Evolutionary conservation across 2,888 invertebrate genomes (phyloP), one percentile per base, ranked within the genome.

Genomic region (Conomelus anceps): DNA sequence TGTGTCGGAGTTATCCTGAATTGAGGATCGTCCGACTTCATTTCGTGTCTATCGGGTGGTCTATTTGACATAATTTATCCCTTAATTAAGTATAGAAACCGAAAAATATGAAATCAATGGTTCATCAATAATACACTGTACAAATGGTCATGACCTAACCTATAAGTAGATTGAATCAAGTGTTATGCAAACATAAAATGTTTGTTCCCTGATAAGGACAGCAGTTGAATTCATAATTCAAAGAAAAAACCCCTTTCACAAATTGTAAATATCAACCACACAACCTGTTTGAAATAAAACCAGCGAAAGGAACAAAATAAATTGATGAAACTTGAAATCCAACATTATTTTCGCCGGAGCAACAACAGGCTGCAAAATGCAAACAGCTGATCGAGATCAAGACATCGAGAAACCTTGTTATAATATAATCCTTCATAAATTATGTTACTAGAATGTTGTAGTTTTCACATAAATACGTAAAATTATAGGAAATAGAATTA

Each of bases 1-100:
- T 98, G 98, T 90, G 95, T 92, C 0, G 97, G 96, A 91, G 95
- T 96, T 90, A 97, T 97, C 90, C 96, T 94, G 93, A 96, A 97
- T 92, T 95, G 94, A 3, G 96, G 96, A 93, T 97, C 97, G 92
- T 97, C 96, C 63, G 63, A 63, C n/a, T 63, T 63, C 63, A 63
- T 63, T 13, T 63, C n/a, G 63, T n/a, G 6, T 63, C n/a, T n/a
- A 63, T 63, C n/a, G 63, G 63, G n/a, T 20, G n/a, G n/a, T n/a
- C n/a, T n/a, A n/a, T n/a, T n/a, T n/a, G 63, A 63, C 63, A 63
- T 63, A 63, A n/a, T 63, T 63, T n/a, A 13, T n/a, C 4, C n/a
- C n/a, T 63, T 20, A n/a, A 63, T 63, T n/a, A 1, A 63, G n/a
- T 63, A n/a, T 63, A n/a, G n/a, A n/a, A 63, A 63, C n/a, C 4